Evolutionary conservation across 2,113 vertebrate species (phyloP), one percentile per base, ranked within the genome.

Genomic region (Takifugu bimaculatus): DNA sequence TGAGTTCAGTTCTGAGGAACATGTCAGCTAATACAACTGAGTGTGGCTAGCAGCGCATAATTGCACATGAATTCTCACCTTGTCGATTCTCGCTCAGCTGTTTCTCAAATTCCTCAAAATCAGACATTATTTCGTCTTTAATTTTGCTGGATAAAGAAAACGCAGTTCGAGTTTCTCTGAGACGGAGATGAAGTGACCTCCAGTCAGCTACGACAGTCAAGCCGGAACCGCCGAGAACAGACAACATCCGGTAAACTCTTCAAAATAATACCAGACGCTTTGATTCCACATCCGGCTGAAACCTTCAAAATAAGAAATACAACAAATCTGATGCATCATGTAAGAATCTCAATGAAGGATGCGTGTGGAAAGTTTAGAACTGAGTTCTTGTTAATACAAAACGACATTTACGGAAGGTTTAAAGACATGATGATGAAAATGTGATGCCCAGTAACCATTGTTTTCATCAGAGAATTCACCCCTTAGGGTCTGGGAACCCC

Each of bases 41-140:
- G 48, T 62, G 9, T 3, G 35, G 77, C 66, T 72, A 79, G 69
- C 48, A 64, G 65, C 48, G 12, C 50, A 15, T 50, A 26, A 27
- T 44, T 10, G 26, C 43, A 2, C 2, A 27, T 14, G 11, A 1
- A 14, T 2, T 13, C 77, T 83, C 63, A 91, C 89, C 91, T 81
- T 91, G 90, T 28, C 87, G 86, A 51, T 91, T 92, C 56, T 90
- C 87, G 57, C 85, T 89, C 57, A 92, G 78, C 75, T 92, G 90
- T 20, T 91, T 92, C 77, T 92, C 91, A 70, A 92, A 92, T 84
- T 91, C 91, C 53, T 91, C 90, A 52, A 92, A 92, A 59, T 92
- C 90, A 15, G 89, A 88, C 91, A 92, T 91, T 4, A 4, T 27
- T 5, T 3, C 12, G 9, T 4, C 11, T 9, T 47, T 10, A 11